Conservation (phyloP, 2,888 invertebrate species). For the Nomada flava region DNA sequence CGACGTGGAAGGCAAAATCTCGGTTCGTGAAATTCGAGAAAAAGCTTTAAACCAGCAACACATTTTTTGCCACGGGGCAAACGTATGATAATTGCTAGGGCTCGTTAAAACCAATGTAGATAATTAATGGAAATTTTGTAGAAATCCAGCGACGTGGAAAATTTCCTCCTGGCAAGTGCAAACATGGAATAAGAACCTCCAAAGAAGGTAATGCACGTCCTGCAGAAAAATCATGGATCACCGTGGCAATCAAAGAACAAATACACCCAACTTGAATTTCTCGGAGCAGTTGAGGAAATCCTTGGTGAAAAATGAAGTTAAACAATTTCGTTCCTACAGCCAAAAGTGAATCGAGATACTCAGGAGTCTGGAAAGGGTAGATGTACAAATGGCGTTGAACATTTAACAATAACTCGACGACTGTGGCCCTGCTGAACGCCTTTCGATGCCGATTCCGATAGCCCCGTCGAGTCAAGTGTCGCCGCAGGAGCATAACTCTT, state of each 20-base stretch:
- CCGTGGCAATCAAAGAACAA: slow-evolving; percentile 14
- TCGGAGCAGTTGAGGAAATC: neutral
- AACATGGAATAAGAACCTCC: neutral
- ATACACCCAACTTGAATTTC: slow-evolving; percentile 9
- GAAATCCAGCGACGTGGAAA: neutral
- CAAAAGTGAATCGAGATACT: neutral
- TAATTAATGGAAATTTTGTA: neutral
- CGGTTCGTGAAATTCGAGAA: neutral
- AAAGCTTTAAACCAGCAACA: too few species aligned
- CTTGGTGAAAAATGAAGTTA: neutral
- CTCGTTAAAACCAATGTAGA: too few species aligned
- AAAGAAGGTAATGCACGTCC: too few species aligned
- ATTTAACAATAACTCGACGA: neutral
- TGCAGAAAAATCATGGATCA: neutral
- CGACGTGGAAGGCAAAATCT: neutral
- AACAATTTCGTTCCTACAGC: neutral
- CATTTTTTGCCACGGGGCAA: too few species aligned
- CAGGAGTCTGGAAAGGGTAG: neutral
- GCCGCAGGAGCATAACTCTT: slow-evolving; percentile 36
- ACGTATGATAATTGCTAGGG: neutral
- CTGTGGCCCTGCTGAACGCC: neutral
- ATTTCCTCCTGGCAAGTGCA: neutral
- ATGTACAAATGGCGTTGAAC: neutral
- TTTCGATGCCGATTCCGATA: slow-evolving; percentile 15
- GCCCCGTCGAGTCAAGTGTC: slow-evolving; percentile 21